Percentiles rank a stretch among this genome's conserved stretches.
phyloP scores from a whole-genome alignment of 2,113 vertebrate species.

The Xerus inauris region DNA sequence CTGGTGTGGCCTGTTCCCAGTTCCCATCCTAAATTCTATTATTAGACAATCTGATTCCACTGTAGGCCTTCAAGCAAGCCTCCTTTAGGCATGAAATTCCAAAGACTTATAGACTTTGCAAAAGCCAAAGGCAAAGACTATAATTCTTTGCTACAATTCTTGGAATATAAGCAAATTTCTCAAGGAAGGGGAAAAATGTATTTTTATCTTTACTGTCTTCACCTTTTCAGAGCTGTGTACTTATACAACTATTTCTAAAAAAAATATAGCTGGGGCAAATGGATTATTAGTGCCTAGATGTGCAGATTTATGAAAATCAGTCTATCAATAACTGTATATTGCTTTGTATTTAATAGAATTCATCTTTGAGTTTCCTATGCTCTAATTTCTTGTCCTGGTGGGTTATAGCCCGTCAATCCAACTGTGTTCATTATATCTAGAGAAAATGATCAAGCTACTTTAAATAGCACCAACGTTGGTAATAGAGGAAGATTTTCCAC shows the following conservation, averaged over 20 bases:
- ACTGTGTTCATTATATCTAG: not conserved
- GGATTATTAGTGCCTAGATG: not conserved
- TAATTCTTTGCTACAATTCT: not conserved
- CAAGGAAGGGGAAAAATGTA: not conserved
- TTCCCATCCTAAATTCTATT: not conserved
- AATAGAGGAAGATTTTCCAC: not conserved
- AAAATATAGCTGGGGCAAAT: not conserved
- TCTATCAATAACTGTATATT: not conserved
- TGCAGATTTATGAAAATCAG: not conserved
- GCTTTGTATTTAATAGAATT: not conserved
- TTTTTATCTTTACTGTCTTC: not conserved
- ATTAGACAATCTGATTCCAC: not conserved
- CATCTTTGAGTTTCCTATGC: not conserved
- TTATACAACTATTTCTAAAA: not conserved
- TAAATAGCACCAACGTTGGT: not conserved
- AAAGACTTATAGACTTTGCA: not conserved
- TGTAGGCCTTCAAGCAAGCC: not conserved
- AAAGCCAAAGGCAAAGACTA: not conserved
- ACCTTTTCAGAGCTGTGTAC: not conserved
- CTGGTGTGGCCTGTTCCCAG: not conserved
- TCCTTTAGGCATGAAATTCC: not conserved
- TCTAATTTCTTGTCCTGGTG: not conserved
- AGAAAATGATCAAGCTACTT: not conserved
- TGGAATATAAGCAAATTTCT: not conserved
- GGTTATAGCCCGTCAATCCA: not conserved